These are phyloP conservation scores for Sardinella longiceps DNA, from an alignment of 2,797 vertebrate genomes.

Conservation along the genomic window DNA sequence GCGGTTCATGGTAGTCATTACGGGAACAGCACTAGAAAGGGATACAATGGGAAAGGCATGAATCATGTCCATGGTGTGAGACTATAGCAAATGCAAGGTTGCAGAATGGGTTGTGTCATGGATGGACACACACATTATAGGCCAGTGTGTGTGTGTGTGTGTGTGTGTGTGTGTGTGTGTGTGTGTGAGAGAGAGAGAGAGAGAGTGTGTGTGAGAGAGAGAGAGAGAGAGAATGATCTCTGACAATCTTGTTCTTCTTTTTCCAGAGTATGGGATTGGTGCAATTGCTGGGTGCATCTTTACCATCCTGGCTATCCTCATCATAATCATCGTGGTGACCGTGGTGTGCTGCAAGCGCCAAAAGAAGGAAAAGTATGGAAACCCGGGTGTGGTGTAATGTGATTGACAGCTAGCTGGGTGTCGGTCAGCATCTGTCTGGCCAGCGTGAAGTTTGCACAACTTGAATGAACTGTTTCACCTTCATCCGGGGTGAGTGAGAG, in stretches of 20 bases:
- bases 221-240: background rate
- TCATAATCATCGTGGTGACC: slow-evolving; percentile 60
- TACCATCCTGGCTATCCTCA: slow-evolving; percentile 65
- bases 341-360: slow-evolving; percentile 76
- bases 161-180: slow-evolving; percentile 6
- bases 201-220: background rate
- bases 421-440: background rate
- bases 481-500: too few relatives aligned
- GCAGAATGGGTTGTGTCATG: background rate
- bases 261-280: slow-evolving; percentile 75
- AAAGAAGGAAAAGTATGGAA: slow-evolving; percentile 43
- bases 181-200: background rate
- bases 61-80: background rate
- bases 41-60: background rate
- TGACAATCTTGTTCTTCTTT: slow-evolving; percentile 35
- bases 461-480: slow-evolving; percentile 35
- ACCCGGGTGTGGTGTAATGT: slow-evolving; percentile 68
- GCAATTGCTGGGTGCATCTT: slow-evolving; percentile 71
- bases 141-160: background rate
- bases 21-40: background rate
- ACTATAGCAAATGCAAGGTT: slow-evolving; percentile 17
- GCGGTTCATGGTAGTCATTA: slow-evolving; percentile 17
- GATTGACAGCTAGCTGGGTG: slow-evolving; percentile 55
- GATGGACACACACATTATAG: background rate
- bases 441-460: background rate